Conservation (phyloP, 1,140 invertebrate genomes). For the Calliphora vicina region DNA sequence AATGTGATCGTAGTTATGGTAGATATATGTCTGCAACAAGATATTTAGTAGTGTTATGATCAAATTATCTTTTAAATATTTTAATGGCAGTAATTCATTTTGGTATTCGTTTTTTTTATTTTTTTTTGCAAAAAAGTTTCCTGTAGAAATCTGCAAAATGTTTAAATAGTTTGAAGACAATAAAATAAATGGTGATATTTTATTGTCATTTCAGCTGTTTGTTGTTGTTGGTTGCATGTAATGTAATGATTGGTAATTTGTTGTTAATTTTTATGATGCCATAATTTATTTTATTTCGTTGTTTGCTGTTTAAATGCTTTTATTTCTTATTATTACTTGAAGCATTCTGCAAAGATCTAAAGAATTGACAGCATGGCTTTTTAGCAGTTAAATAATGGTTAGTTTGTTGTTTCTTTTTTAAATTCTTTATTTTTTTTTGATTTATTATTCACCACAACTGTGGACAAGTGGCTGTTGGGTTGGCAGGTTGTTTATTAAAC, state of each 20-base stretch:
- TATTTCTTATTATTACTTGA: not conserved
- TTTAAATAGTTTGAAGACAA: no score
- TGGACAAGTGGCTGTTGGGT: not conserved
- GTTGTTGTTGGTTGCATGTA: no score
- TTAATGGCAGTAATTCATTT: not conserved
- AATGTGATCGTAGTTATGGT: no score
- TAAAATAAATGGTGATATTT: not conserved
- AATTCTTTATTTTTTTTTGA: not conserved
- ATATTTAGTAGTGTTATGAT: not conserved
- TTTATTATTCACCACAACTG: not conserved
- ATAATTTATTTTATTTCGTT: slow-evolving; percentile 21
- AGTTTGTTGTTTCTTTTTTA: no score
- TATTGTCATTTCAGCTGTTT: not conserved
- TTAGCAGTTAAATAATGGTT: not conserved
- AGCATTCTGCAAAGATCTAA: not conserved
- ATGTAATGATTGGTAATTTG: slow-evolving; percentile 34
- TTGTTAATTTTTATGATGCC: slow-evolving; percentile 29
- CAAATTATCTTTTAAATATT: not conserved
- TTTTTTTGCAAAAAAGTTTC: not conserved
- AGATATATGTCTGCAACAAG: not conserved
- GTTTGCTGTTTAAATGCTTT: not conserved
- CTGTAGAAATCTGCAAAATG: no score
- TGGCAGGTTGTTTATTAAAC: not conserved
- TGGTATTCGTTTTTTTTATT: not conserved
- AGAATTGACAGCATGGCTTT: not conserved